Base-by-base conservation (phyloP, 2,888 invertebrate species). In the Aporophyla lueneburgensis region DNA sequence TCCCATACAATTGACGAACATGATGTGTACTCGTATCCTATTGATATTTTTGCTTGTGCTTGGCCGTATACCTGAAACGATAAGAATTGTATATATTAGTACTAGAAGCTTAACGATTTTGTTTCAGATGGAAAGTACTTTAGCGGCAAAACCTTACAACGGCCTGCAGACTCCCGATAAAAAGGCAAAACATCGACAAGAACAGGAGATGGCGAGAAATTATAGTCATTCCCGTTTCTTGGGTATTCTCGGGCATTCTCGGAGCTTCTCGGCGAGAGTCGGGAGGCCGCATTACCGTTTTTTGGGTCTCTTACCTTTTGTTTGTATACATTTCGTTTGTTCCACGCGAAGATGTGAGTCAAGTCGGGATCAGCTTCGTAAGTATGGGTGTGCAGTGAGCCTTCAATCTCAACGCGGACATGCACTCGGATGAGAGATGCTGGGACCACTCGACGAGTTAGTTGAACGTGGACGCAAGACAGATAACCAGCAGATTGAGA, bases 271-370 rank as follows among this genome's bases (percentile, higher is more conserved):
- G 16, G 24, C 6, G 12, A 49, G 19, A 10, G 6, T 12, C 24
- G 46, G 24, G 46, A 46, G 19, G 6, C 19, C 1, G 65, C 46
- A 65, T 49, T 49, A 1, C n/a, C 19, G 6, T 27, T 43, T 58
- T 56, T 56, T 43, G n/a, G 12, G 5, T 14, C 2, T 46, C 19
- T 74, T 86, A 95, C 99, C 97, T 99, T 99, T 96, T 99, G 99
- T 91, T 99, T 98, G 96, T 99, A 99, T 61, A 99, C 99, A 94
- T 99, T 99, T 82, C 99, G 97, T 93, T 99, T 99, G 94, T 99
- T 99, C 99, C 99, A 99, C 4, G 99, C 99, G 93, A 99, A 99
- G 14, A 99, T 99, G 94, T 99, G 99, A 71, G 98, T 98, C 78
- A 99, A 96, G 93, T 99, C 98, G 0, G 99, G 99, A 94, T 99